Evolutionary conservation across 1,140 invertebrate species (phyloP).

Genomic region (Solenopsis invicta): DNA sequence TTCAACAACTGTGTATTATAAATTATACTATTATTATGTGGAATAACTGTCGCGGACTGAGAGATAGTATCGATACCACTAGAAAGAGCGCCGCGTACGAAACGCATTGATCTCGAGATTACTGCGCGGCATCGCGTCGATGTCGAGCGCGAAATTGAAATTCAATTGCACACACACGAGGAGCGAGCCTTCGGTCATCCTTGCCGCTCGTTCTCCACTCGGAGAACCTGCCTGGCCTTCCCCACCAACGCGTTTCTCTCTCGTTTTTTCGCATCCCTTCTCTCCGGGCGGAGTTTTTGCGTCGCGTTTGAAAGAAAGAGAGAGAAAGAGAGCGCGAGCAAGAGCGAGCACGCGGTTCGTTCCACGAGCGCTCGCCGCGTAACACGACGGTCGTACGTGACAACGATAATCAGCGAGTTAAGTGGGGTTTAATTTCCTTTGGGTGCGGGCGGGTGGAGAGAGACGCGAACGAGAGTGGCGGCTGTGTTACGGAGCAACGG

Average conservation of each 20-base stretch:
- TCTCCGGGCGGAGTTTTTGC: conserved; percentile 69
- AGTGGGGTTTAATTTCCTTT: conserved; percentile 84
- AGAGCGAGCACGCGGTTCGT: conserved; percentile 41
- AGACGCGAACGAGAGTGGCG: conserved; percentile 64
- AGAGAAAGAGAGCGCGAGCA: conserved; percentile 7
- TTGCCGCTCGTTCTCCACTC: conserved; percentile 41
- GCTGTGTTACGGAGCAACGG: conserved; percentile 16
- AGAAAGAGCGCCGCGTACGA: not conserved
- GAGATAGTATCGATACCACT: not conserved
- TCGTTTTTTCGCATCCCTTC: conserved; percentile 66
- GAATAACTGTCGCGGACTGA: not conserved
- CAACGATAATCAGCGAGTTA: conserved; percentile 85
- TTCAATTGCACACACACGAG: conserved; percentile 51
- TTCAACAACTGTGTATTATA: not conserved
- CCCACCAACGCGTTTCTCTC: conserved; percentile 13
- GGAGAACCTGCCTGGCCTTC: conserved; percentile 34
- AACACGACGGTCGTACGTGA: conserved; percentile 80
- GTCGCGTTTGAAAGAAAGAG: conserved; percentile 28
- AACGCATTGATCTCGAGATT: conserved; percentile 37
- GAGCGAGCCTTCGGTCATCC: conserved; percentile 44
- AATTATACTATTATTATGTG: not conserved
- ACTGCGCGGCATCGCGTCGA: conserved; percentile 9
- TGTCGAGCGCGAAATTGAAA: conserved; percentile 65
- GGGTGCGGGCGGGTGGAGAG: conserved; percentile 79
- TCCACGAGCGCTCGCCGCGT: conserved; percentile 54